A percentile compares a stretch with the other conserved stretches of the same genome.
These are phyloP conservation scores for Bicyclus anynana DNA, from an alignment of 1,140 invertebrate genomes.

Conservation along the genomic window DNA sequence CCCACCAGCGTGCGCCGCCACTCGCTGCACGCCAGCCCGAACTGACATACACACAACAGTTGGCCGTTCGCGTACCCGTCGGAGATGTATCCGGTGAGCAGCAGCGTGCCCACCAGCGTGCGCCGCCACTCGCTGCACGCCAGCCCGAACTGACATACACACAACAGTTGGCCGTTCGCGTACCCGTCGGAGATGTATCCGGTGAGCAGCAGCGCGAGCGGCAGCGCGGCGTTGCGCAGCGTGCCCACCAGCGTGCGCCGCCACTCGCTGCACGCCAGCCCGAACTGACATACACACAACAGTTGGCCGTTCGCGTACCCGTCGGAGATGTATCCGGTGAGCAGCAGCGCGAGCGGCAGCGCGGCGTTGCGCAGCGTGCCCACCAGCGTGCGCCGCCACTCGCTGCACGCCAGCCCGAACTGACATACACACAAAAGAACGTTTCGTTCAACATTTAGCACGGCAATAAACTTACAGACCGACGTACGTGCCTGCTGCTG, in stretches of 20 bases:
- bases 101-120: conserved; percentile 82
- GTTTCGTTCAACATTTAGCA: no score
- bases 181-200: conserved; percentile 83
- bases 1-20: conserved; percentile 85
- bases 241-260: conserved; percentile 83
- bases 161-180: background rate
- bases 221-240: conserved; percentile 83
- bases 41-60: conserved; percentile 32
- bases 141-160: conserved; percentile 57
- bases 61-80: conserved; percentile 73
- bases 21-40: conserved; percentile 70
- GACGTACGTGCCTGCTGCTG: no score
- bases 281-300: no score
- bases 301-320: no score
- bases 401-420: conserved; percentile 68
- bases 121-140: conserved; percentile 81
- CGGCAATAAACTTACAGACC: no score
- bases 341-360: conserved; percentile 81
- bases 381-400: conserved; percentile 83
- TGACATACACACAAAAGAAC: no score
- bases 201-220: conserved; percentile 81
- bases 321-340: background rate
- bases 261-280: conserved; percentile 78
- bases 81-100: conserved; percentile 82
- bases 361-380: conserved; percentile 84